Conservation (phyloP, 2,113 vertebrate genomes). For the Callorhinus ursinus region DNA sequence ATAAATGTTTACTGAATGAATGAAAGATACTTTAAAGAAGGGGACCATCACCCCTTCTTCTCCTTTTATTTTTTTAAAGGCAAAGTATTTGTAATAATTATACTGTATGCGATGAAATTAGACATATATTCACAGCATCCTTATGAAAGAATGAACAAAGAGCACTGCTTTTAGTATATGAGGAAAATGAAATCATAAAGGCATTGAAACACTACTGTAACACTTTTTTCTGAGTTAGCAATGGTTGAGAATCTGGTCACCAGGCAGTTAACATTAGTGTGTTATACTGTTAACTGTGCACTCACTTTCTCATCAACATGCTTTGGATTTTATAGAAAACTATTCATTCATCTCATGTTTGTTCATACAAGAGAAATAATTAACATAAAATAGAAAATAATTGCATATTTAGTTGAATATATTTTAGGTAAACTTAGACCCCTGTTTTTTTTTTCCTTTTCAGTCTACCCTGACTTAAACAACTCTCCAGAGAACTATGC, state of each 20-base stretch:
- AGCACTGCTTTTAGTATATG: neutral
- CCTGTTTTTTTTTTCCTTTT: conserved; percentile 5
- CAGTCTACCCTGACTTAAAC: neutral
- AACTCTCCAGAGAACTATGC: conserved; percentile 11
- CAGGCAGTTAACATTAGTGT: neutral
- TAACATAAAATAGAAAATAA: conserved; percentile 28
- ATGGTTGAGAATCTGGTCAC: neutral
- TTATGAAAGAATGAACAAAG: neutral
- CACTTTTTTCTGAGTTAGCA: neutral
- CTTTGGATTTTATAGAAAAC: conserved; percentile 25
- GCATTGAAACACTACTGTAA: neutral
- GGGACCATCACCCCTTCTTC: neutral
- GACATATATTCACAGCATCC: neutral
- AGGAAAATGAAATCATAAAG: conserved; percentile 41
- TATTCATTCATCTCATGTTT: conserved; percentile 18
- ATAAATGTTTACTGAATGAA: conserved; percentile 9
- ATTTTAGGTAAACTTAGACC: conserved; percentile 35
- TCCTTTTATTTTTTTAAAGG: neutral
- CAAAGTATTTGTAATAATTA: conserved; percentile 9
- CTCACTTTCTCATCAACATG: conserved; percentile 13
- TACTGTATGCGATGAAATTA: neutral
- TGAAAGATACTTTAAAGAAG: neutral
- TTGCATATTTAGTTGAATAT: conserved; percentile 6
- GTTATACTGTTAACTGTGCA: neutral
- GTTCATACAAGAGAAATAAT: neutral